These are phyloP conservation scores for Panulirus ornatus DNA, from an alignment of 1,140 invertebrate species.

Conservation along the genomic window DNA sequence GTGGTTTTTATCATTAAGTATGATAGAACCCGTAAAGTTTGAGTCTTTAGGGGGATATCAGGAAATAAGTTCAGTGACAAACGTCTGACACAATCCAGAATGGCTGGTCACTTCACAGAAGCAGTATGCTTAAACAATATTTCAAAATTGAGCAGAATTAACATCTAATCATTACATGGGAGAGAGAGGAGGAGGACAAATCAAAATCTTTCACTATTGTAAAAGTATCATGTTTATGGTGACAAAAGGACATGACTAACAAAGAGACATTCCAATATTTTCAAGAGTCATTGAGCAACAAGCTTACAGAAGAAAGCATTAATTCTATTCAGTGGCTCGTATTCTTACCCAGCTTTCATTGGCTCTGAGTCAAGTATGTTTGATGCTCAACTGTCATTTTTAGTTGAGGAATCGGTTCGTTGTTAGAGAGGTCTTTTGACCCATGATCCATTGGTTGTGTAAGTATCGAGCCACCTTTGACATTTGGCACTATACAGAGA, in stretches of 20 bases:
- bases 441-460: background rate
- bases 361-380: background rate
- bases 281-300: slow-evolving; percentile 59
- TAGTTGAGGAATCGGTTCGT: background rate
- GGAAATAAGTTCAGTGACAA: background rate
- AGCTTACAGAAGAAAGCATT: slow-evolving; percentile 51
- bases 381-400: background rate
- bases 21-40: background rate
- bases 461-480: slow-evolving; percentile 34
- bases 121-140: background rate
- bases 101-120: background rate
- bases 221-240: background rate
- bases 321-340: slow-evolving; percentile 25
- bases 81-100: background rate
- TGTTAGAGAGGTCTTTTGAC: background rate
- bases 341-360: slow-evolving; percentile 32
- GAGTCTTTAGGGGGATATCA: background rate
- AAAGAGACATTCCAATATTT: slow-evolving; percentile 67
- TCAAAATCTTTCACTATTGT: background rate
- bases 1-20: background rate
- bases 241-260: slow-evolving; percentile 15
- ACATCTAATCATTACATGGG: background rate
- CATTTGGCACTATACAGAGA: slow-evolving; percentile 70
- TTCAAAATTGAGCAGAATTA: background rate
- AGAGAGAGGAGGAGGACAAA: background rate